Conservation (phyloP, 2,888 invertebrate genomes). For the Dynastes hyllus region DNA sequence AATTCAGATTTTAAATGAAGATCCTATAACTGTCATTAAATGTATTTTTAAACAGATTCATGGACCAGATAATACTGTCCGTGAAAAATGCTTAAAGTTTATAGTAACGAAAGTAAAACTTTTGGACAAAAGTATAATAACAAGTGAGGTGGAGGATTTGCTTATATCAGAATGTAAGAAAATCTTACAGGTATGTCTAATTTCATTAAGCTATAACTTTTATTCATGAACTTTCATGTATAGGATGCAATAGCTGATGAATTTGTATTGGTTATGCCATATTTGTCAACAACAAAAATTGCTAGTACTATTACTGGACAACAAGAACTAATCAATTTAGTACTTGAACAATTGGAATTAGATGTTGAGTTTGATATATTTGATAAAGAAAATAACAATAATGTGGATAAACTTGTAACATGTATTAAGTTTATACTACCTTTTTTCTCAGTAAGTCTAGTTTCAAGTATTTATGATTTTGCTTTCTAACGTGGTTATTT, state of each 20-base stretch:
- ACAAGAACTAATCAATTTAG: constrained; percentile 89
- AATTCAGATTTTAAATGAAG: constrained; percentile 83
- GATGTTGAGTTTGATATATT: constrained; percentile 76
- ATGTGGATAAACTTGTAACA: constrained; percentile 85
- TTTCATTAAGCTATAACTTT: constrained; percentile 7
- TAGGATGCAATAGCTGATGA: constrained; percentile 94
- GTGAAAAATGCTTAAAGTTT: constrained; percentile 92
- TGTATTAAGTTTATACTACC: constrained; percentile 91
- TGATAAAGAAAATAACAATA: constrained; percentile 79
- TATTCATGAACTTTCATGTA: constrained; percentile 50
- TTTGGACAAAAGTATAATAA: constrained; percentile 84
- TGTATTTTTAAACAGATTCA: constrained; percentile 75
- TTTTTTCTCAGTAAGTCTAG: constrained; percentile 87
- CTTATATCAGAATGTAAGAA: constrained; percentile 90
- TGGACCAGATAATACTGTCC: constrained; percentile 80
- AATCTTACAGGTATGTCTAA: constrained; percentile 79
- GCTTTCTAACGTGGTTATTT: constrained; percentile 10
- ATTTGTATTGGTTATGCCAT: constrained; percentile 91
- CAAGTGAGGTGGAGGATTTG: constrained; percentile 89
- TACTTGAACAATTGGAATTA: constrained; percentile 90
- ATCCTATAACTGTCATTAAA: constrained; percentile 78
- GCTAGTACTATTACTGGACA: constrained; percentile 89
- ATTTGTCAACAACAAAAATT: constrained; percentile 86
- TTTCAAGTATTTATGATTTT: constrained; percentile 40
- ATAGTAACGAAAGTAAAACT: constrained; percentile 87